Conservation (phyloP, 2,797 vertebrate species). For the Myotis daubentonii region DNA sequence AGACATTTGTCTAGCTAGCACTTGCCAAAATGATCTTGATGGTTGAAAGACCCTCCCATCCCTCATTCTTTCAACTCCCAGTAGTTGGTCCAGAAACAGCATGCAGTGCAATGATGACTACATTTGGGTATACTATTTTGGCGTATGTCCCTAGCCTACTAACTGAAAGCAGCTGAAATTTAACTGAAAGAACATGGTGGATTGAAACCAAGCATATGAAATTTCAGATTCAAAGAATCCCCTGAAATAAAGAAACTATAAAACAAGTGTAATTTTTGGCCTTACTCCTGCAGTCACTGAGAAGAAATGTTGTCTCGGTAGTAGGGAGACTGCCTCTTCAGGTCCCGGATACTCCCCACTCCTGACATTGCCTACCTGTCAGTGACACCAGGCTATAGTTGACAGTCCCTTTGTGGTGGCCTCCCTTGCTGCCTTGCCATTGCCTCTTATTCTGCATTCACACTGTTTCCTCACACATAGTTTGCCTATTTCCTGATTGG, state of each 20-base stretch:
- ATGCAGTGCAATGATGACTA: background rate
- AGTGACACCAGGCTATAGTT: background rate
- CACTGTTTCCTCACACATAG: background rate
- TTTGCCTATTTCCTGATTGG: background rate
- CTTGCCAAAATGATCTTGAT: slow-evolving; percentile 29
- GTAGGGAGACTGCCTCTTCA: background rate
- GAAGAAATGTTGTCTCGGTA: slow-evolving; percentile 46
- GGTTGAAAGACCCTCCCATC: background rate
- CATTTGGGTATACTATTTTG: slow-evolving; percentile 66
- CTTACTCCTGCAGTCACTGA: slow-evolving; percentile 47
- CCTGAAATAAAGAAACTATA: slow-evolving; percentile 75
- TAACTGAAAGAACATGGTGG: slow-evolving; percentile 74
- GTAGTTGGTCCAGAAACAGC: slow-evolving; percentile 47
- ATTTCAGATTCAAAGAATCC: slow-evolving; percentile 75
- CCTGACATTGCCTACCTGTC: background rate
- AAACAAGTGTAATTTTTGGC: slow-evolving; percentile 72
- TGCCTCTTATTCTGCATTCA: background rate
- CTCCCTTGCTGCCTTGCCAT: background rate
- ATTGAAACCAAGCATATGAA: slow-evolving; percentile 75
- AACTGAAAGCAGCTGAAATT: slow-evolving; percentile 76
- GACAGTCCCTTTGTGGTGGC: background rate
- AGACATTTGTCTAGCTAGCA: slow-evolving; percentile 45
- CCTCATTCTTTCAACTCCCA: slow-evolving; percentile 37
- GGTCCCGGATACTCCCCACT: background rate
- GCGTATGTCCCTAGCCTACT: slow-evolving; percentile 58